Evolutionary conservation across 2,113 vertebrate genomes (phyloP).

Genomic region (Delphinus delphis): DNA sequence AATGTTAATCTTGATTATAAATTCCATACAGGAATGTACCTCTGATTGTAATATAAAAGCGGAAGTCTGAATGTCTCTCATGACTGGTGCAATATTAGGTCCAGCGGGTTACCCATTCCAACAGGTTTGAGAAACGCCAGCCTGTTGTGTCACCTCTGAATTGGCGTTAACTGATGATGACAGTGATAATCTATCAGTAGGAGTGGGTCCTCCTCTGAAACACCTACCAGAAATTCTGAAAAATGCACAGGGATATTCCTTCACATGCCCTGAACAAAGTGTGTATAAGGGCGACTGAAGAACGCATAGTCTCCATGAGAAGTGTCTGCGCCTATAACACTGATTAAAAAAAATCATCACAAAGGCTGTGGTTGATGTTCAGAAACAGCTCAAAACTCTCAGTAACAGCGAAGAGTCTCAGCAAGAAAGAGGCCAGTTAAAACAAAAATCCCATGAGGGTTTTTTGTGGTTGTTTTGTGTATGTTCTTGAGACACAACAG

Average conservation of each 20-base stretch:
- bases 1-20: background rate
- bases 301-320: background rate
- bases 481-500: background rate
- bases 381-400: background rate
- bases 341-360: background rate
- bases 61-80: background rate
- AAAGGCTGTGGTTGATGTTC: background rate
- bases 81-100: background rate
- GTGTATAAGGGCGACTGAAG: background rate
- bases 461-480: background rate
- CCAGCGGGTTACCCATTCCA: background rate
- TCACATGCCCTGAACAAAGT: background rate
- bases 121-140: background rate
- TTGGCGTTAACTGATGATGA: background rate
- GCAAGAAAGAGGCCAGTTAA: rapidly evolving
- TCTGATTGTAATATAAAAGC: background rate
- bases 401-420: background rate
- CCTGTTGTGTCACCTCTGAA: background rate
- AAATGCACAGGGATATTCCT: background rate
- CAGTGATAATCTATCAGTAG: background rate
- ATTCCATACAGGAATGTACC: background rate
- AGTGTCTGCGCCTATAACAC: background rate
- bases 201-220: background rate
- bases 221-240: background rate
- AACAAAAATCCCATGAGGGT: background rate